Evolutionary conservation across 2,888 invertebrate genomes (phyloP), one percentile per base, ranked within the genome.

Genomic region (Theretra japonica): DNA sequence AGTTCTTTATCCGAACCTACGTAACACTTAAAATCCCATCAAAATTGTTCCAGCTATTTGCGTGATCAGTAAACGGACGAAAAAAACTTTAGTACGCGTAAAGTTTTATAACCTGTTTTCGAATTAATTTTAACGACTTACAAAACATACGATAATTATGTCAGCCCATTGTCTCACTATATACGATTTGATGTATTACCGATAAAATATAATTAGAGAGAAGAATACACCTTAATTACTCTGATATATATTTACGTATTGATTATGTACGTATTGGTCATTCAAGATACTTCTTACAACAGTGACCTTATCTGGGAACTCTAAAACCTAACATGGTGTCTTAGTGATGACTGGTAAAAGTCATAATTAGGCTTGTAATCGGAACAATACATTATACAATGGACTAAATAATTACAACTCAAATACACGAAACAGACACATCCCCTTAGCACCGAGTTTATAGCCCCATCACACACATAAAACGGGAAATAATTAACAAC

Each of bases 11-110:
- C 48, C 65, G 65, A 65, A 23, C 48, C 65, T 48, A 48, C 23
- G 21, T 48, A 23, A 65, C 23, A 65, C 6, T 60, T 65, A 48
- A 65, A 65, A 65, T 17, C 41, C 48, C 65, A 65, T 65, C 65
- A 48, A 65, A 65, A 65, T 48, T 65, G 65, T 65, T 11, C 33
- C 15, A 62, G 62, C 5, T n/a, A 21, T 62, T 62, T 21, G 21
- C 41, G 41, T 17, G 23, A 25, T 25, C 17, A 17, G 6, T 48
- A 48, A 23, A 65, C 48, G 23, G 23, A 62, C 60, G 21, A 2
- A 65, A 15, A 62, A 41, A 62, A 33, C 17, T n/a, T 59, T 59
- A 15, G 59, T 59, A 28, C 17, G 2, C 21, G 21, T 11, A 19
- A n/a, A 41, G 11, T 48, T 5, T 60, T n/a, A n/a, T n/a, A 30